Evolutionary conservation across 2,113 vertebrate genomes (phyloP), one percentile per base, ranked within the genome.

Genomic region (Entosphenus tridentatus): DNA sequence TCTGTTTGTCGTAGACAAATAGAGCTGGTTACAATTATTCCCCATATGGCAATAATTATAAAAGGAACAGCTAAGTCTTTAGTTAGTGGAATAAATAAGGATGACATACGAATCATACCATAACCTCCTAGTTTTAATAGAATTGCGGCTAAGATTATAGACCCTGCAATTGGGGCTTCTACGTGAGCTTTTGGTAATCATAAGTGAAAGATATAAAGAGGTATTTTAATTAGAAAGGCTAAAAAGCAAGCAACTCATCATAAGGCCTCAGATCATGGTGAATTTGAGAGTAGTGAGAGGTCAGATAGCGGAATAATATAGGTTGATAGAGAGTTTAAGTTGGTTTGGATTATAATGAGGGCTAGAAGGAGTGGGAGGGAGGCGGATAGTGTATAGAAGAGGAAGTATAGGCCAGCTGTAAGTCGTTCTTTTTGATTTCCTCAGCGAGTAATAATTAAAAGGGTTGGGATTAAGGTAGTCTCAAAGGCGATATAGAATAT

Each of bases 331-430:
- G 21, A 21, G 21, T 21, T 21, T 21, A 21, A 21, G 3, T 21
- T 2, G 3, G 21, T 21, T 21, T 21, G 21, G 3, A 21, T 21
- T 21, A 21, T 21, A 10, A 76, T 39, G 0, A 77, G 70, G 2
- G 77, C 71, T 0, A 74, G 56, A 6, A 78, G 4, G 0, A 76
- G 55, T 0, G 77, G 75, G 0, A 78, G 21, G 0, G 76, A 78
- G 0, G 72, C 71, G 1, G 71, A 9, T 10, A 78, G 55, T 0
- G 77, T 77, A 0, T 77, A 78, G 1, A 77, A 76, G 39, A 78
- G 1, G 2, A 78, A 78, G 2, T 76, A 76, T 0, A 68, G 72
- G 0, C 76, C 76, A 1, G 75, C 68, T 0, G 55, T 12, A 11
- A 76, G 75, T 14, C 21, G 21, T 4, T 21, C 21, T 4, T 21